Base-by-base conservation (phyloP, 1,140 invertebrate species). In the Drosophila cardini region DNA sequence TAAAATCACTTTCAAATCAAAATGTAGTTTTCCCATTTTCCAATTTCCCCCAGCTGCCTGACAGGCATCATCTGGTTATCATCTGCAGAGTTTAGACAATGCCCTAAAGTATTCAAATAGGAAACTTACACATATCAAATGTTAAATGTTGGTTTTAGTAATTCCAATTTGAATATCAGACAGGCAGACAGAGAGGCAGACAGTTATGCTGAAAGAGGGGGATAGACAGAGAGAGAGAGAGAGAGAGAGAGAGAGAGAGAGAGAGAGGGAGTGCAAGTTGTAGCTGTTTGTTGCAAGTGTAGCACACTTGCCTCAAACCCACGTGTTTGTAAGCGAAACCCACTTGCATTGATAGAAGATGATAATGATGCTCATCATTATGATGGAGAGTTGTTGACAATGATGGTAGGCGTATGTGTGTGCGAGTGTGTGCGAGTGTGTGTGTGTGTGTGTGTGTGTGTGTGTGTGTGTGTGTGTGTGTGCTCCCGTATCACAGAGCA, bases 241-340 rank as follows among this genome's bases (percentile, higher is more conserved):
- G 42, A 26, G 42, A 6, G 1, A 26, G 26, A n/a, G 6, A 18
- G 1, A 26, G 16, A 0, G 13, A n/a, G 7, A 34, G 36, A 15
- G 2, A 36, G 32, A 36, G 13, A 7, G 11, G 48, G 32, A 36
- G 13, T 4, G 11, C 40, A 26, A 26, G 21, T 5, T 26, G 21
- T 0, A 26, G 21, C 21, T 26, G 21, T 26, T 9, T 34, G 30
- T 34, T 21, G 40, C 58, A 62, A 48, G 61, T 56, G 60, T 52
- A 65, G 52, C 61, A 72, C 52, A 72, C 69, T 67, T 72, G 69
- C 63, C 48, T 36, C 70, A 36, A 34, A 21, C 70, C 70, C 70
- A 72, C 70, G 70, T 72, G 71, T 43, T 72, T 72, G 70, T 72
- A 73, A 73, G 56, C 56, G 71, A 73, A 73, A 69, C 71, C 71